These are phyloP conservation scores for Egretta garzetta DNA, from an alignment of 2,113 vertebrate species.

Conservation along the genomic window DNA sequence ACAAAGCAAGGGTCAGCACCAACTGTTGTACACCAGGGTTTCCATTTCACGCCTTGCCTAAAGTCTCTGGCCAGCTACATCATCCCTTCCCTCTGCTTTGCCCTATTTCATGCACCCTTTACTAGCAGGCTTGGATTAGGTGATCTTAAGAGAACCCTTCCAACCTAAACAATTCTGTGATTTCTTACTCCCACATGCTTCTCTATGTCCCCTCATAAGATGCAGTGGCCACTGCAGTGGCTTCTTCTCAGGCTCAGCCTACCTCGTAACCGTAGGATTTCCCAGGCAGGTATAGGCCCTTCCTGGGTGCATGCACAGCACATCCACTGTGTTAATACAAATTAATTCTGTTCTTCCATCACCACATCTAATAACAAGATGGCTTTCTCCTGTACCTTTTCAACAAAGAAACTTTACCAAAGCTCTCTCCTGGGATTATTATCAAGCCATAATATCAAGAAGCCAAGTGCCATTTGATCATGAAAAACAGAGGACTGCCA, in stretches of 20 bases:
- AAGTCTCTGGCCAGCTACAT: background rate
- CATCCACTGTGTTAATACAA: background rate
- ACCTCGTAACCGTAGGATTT: background rate
- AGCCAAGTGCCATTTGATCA: background rate
- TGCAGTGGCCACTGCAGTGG: fast-evolving
- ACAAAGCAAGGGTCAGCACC: background rate
- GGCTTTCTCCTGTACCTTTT: background rate
- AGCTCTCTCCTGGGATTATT: background rate
- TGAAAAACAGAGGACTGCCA: background rate
- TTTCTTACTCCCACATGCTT: background rate
- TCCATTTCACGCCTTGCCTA: background rate
- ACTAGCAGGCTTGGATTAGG: background rate
- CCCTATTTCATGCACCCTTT: background rate
- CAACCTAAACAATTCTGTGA: background rate
- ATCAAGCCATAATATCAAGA: background rate
- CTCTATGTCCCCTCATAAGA: background rate
- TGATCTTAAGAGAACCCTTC: background rate
- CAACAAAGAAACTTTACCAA: background rate
- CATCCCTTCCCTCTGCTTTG: background rate
- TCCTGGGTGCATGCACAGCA: background rate
- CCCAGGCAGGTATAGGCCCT: background rate
- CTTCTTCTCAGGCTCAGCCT: background rate
- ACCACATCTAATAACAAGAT: background rate
- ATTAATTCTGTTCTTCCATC: background rate
- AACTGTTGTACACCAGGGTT: background rate